phyloP scores from a whole-genome alignment of 2,113 vertebrate genomes.

The Brachyhypopomus occidentalis region DNA sequence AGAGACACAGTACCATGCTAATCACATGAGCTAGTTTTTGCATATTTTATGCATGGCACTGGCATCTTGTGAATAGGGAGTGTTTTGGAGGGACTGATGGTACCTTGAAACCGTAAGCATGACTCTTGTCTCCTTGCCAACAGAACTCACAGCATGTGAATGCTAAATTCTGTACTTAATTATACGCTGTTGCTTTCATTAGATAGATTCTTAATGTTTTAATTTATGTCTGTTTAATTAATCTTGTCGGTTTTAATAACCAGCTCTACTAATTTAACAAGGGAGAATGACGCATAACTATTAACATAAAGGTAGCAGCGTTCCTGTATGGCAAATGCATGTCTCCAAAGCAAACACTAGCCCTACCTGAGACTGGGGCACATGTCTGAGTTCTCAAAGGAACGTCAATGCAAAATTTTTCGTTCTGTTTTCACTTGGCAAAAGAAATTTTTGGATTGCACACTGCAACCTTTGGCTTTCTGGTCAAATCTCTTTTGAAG shows the following conservation, averaged over 20 bases:
- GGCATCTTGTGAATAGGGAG: conserved; percentile 29
- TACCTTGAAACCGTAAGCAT: conserved; percentile 39
- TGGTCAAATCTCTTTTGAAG: not conserved
- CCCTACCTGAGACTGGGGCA: conserved; percentile 42
- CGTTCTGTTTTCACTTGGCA: conserved; percentile 19
- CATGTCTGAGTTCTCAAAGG: conserved; percentile 44
- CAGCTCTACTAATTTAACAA: conserved; percentile 60
- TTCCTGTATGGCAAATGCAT: conserved; percentile 48
- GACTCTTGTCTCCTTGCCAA: conserved; percentile 53
- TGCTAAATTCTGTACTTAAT: conserved; percentile 60
- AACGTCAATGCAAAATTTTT: conserved; percentile 36
- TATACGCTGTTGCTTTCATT: conserved; percentile 57
- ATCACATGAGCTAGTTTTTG: conserved; percentile 21
- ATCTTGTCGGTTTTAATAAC: conserved; percentile 67
- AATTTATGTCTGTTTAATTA: conserved; percentile 67
- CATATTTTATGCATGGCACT: conserved; percentile 31
- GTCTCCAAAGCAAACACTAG: conserved; percentile 46
- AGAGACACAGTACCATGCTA: conserved; percentile 4
- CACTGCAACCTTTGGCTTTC: not conserved
- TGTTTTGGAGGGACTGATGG: conserved; percentile 9
- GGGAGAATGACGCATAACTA: conserved; percentile 53
- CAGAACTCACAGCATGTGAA: conserved; percentile 53
- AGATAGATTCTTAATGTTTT: conserved; percentile 67
- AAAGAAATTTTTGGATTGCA: conserved; percentile 2
- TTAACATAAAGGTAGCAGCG: conserved; percentile 49